Conservation (phyloP, 1,140 invertebrate genomes). For the Leguminivora glycinivorella region DNA sequence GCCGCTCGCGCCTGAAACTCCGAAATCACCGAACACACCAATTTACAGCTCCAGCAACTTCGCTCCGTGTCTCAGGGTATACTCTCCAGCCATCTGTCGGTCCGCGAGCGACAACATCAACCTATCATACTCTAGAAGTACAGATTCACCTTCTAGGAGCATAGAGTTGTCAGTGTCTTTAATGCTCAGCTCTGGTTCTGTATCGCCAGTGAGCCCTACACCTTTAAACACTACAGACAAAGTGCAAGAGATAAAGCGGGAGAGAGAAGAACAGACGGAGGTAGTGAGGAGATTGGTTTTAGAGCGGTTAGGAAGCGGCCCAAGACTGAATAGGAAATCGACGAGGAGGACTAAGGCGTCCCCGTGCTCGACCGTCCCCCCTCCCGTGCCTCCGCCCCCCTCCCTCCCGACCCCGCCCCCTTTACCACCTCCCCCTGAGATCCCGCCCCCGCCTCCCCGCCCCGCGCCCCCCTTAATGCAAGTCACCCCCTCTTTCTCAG, state of each 20-base stretch:
- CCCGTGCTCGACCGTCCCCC: conserved; percentile 30
- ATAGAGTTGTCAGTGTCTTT: conserved; percentile 45
- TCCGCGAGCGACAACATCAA: conserved; percentile 61
- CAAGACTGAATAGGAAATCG: conserved; percentile 44
- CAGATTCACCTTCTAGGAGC: conserved; percentile 41
- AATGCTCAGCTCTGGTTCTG: conserved; percentile 50
- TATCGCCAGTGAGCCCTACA: conserved; percentile 47
- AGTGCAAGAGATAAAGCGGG: conserved; percentile 63
- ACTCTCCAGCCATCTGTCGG: conserved; percentile 60
- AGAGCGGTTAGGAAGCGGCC: conserved; percentile 55
- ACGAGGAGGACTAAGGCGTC: conserved; percentile 44
- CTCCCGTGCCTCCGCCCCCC: conserved; percentile 43
- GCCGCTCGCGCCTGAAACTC: conserved; percentile 53
- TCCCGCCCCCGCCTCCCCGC: conserved; percentile 42
- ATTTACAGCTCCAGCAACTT: conserved; percentile 38
- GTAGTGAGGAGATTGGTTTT: conserved; percentile 61
- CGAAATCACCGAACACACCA: conserved; percentile 46
- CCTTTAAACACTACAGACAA: conserved; percentile 53
- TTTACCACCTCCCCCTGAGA: conserved; percentile 32
- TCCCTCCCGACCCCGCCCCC: conserved; percentile 37
- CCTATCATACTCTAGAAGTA: conserved; percentile 42
- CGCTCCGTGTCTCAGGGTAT: conserved; percentile 48
- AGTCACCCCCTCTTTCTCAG: conserved; percentile 75
- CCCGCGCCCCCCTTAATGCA: conserved; percentile 49
- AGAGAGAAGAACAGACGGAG: conserved; percentile 67